phyloP scores from a whole-genome alignment of 2,797 vertebrate genomes.

The Rhinatrema bivittatum region DNA sequence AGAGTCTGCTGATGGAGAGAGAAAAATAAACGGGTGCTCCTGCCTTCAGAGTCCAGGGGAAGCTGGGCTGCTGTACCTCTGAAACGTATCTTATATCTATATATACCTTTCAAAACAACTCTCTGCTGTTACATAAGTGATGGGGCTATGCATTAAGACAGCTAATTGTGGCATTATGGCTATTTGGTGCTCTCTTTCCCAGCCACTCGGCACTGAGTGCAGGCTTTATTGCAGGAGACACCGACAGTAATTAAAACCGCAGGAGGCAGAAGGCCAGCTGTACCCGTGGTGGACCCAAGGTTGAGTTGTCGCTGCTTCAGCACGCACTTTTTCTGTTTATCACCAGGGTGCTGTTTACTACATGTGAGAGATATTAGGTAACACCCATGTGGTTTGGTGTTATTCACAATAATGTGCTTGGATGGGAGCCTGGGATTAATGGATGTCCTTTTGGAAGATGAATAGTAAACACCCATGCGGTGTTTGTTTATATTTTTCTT shows the following conservation, averaged over 20 bases:
- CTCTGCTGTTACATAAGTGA: constrained; percentile 7
- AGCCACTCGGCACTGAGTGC: no score
- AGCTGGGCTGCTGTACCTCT: no score
- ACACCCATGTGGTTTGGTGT: background rate
- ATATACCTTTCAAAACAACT: constrained; percentile 2
- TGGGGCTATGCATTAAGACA: background rate
- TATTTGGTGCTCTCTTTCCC: no score
- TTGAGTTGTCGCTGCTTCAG: constrained; percentile 10
- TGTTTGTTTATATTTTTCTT: no score
- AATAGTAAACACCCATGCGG: no score
- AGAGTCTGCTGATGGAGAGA: constrained; percentile 27
- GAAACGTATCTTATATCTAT: constrained; percentile 26
- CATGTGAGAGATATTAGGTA: background rate
- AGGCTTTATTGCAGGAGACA: background rate
- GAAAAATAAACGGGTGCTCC: constrained; percentile 31
- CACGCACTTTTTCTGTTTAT: background rate
- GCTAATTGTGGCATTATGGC: background rate
- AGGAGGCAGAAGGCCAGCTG: background rate
- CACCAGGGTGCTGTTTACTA: constrained; percentile 1
- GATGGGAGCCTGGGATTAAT: no score
- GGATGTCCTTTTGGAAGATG: no score
- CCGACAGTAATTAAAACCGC: no score
- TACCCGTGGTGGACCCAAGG: background rate
- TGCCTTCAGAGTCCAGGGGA: constrained; percentile 10
- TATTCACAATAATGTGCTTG: constrained; percentile 6